These are phyloP conservation scores for Anolis sagrei DNA, from an alignment of 2,113 vertebrate species.

Conservation along the genomic window DNA sequence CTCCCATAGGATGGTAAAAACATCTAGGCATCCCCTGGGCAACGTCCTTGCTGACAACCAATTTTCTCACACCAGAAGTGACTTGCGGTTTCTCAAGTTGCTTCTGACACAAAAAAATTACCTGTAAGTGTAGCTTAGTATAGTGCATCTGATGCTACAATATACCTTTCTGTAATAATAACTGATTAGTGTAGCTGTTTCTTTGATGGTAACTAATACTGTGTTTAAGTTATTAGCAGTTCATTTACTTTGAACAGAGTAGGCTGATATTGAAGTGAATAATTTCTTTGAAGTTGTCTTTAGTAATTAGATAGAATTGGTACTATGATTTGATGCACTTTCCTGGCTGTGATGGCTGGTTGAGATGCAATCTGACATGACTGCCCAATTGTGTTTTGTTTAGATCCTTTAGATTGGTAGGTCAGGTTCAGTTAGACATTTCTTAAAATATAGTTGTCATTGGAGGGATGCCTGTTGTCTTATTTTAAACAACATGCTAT, in stretches of 20 bases:
- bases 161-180: too few relatives aligned
- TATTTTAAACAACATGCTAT: not conserved
- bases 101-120: too few relatives aligned
- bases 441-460: not conserved
- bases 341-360: not conserved
- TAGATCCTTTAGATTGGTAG: not conserved
- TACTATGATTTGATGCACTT: not conserved
- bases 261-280: not conserved
- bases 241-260: not conserved
- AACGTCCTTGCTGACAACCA: too few relatives aligned
- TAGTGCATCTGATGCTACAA: too few relatives aligned
- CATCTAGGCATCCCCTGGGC: too few relatives aligned
- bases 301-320: not conserved
- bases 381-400: not conserved
- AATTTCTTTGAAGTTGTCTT: conserved; percentile 1
- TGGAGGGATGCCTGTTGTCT: not conserved
- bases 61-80: too few relatives aligned
- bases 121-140: too few relatives aligned
- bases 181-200: too few relatives aligned
- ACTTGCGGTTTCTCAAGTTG: too few relatives aligned
- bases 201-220: not conserved
- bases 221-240: not conserved
- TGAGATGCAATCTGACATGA: not conserved
- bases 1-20: too few relatives aligned
- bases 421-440: not conserved